Conservation (phyloP, 92 coral and sea anemone genomes). For the Blastomussa wellsi region DNA sequence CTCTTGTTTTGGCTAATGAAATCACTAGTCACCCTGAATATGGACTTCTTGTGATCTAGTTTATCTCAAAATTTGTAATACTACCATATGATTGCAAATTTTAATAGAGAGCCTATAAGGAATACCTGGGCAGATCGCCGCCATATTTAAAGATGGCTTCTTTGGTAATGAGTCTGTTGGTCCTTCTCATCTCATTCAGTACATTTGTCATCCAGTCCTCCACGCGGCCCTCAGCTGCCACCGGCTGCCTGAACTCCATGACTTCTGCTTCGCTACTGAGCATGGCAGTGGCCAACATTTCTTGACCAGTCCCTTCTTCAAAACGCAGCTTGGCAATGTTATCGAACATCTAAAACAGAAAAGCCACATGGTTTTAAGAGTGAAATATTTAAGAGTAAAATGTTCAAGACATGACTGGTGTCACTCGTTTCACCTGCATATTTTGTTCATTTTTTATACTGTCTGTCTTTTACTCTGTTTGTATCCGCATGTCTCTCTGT, state of each 20-base stretch:
- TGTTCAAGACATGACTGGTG: not conserved
- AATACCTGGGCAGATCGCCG: slow-evolving; percentile 79
- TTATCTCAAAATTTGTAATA: no score
- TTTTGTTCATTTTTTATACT: no score
- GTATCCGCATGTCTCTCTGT: no score
- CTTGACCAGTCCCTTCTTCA: slow-evolving; percentile 92
- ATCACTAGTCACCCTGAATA: no score
- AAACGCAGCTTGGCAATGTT: slow-evolving; percentile 94
- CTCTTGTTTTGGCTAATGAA: no score
- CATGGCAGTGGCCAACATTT: slow-evolving; percentile 91
- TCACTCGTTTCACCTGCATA: not conserved
- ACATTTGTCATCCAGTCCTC: slow-evolving; percentile 99
- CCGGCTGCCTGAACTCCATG: slow-evolving; percentile 95
- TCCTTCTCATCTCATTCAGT: slow-evolving; percentile 96
- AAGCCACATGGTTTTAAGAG: not conserved
- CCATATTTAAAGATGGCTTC: slow-evolving; percentile 96
- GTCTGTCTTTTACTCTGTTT: not conserved
- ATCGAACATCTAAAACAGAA: slow-evolving; percentile 88
- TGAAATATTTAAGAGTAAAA: no score
- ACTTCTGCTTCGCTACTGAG: slow-evolving; percentile 92
- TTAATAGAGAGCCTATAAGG: slow-evolving; percentile 23
- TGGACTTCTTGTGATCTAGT: no score
- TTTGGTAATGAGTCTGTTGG: slow-evolving; percentile 95
- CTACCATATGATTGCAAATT: not conserved
- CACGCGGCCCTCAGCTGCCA: slow-evolving; percentile 95